phyloP scores from a whole-genome alignment of 2,113 vertebrate species.

The Excalfactoria chinensis region DNA sequence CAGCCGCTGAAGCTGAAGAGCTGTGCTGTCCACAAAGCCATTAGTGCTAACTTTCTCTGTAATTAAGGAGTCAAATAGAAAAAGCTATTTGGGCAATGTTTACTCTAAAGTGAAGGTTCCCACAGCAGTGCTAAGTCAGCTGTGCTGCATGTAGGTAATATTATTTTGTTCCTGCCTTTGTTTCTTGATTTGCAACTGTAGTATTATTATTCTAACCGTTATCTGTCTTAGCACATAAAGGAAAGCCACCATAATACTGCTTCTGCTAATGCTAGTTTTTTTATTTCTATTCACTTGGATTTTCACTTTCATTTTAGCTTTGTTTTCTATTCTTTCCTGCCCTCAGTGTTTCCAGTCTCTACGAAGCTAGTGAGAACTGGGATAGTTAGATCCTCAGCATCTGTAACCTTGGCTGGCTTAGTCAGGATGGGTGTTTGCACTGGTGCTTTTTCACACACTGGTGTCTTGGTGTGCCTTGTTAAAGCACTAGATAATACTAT shows the following conservation, averaged over 20 bases:
- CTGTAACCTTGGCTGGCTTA: not conserved
- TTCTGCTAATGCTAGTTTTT: not conserved
- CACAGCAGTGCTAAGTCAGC: conserved; percentile 43
- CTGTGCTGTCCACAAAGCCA: not conserved
- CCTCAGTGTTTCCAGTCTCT: not conserved
- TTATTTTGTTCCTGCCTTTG: conserved; percentile 59
- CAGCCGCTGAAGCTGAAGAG: not conserved
- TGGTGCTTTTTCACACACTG: not conserved
- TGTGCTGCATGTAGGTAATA: not conserved
- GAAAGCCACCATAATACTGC: not conserved
- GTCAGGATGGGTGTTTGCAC: not conserved
- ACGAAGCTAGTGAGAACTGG: not conserved
- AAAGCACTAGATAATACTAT: not conserved
- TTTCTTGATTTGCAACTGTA: not conserved
- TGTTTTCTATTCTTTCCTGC: not conserved
- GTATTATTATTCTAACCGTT: not conserved
- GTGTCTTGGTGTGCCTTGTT: not conserved
- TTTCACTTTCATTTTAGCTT: not conserved
- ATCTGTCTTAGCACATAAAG: not conserved
- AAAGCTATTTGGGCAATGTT: conserved; percentile 26
- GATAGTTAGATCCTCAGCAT: not conserved
- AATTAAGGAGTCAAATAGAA: conserved; percentile 43
- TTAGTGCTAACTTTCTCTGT: not conserved
- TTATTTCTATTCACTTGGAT: not conserved
- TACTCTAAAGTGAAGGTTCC: conserved; percentile 50